Evolutionary conservation across 2,113 vertebrate genomes (phyloP).

Genomic region (Ia io): DNA sequence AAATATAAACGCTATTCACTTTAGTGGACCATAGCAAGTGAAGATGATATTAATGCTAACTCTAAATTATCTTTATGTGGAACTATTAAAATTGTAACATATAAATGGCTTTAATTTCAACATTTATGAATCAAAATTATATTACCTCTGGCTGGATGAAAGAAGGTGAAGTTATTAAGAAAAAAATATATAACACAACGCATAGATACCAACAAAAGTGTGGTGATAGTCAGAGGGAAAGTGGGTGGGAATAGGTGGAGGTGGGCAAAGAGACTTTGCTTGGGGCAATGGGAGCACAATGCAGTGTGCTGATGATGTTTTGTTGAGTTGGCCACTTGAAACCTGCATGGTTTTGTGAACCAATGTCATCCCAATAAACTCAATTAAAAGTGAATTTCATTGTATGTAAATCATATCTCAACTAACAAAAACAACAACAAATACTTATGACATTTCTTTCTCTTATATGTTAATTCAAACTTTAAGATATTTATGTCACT

Average conservation of each 20-base stretch:
- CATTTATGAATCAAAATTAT: not conserved
- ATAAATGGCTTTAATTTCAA: not conserved
- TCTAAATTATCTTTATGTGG: not conserved
- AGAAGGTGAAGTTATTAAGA: not conserved
- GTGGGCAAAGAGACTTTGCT: not conserved
- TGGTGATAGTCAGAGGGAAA: not conserved
- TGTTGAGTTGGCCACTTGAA: not conserved
- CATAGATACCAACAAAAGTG: not conserved
- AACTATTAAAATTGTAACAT: not conserved
- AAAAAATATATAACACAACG: not conserved
- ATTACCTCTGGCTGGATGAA: not conserved
- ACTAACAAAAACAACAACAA: not conserved
- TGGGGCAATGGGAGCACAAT: not conserved
- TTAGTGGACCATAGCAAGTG: not conserved
- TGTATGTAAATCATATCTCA: not conserved
- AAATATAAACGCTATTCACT: not conserved
- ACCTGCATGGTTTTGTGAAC: not conserved
- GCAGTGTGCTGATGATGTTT: not conserved
- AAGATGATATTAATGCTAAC: not conserved
- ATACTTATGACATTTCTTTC: not conserved
- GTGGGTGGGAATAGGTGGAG: not conserved
- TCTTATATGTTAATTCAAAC: not conserved
- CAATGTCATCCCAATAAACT: not conserved
- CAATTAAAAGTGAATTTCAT: not conserved
- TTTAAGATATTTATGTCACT: not conserved